These are phyloP conservation scores for Grammomys dolichurus DNA, from an alignment of 2,113 vertebrate genomes.

Conservation along the genomic window DNA sequence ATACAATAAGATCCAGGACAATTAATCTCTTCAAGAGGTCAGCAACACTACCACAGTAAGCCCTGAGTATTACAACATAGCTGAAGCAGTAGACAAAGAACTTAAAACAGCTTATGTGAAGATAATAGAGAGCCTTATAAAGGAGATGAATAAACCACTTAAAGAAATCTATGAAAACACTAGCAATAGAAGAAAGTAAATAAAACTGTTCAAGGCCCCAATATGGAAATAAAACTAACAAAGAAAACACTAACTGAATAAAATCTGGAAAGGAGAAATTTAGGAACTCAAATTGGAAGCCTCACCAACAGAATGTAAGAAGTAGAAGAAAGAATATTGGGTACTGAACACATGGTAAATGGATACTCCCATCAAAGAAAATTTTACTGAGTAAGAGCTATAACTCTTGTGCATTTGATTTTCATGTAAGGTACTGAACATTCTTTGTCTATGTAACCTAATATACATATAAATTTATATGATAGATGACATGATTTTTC, in stretches of 20 bases:
- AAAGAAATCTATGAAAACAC: background rate
- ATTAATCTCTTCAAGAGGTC: background rate
- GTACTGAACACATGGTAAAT: background rate
- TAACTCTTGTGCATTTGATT: background rate
- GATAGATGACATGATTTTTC: background rate
- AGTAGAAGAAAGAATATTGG: background rate
- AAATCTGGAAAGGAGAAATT: background rate
- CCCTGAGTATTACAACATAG: background rate
- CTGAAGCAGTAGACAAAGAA: background rate
- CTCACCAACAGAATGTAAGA: background rate
- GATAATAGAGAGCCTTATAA: background rate
- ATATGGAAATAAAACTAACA: background rate
- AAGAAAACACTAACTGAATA: background rate
- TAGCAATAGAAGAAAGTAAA: background rate
- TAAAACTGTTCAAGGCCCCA: background rate
- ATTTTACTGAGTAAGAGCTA: background rate
- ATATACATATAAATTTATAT: background rate
- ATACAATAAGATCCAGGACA: background rate
- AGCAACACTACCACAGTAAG: background rate
- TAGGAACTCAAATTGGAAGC: background rate
- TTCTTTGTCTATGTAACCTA: background rate
- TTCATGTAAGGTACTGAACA: background rate
- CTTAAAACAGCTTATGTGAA: too few species aligned
- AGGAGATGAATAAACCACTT: background rate
- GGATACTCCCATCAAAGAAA: background rate